Conservation (phyloP, 2,888 invertebrate species). For the Altica lythri region DNA sequence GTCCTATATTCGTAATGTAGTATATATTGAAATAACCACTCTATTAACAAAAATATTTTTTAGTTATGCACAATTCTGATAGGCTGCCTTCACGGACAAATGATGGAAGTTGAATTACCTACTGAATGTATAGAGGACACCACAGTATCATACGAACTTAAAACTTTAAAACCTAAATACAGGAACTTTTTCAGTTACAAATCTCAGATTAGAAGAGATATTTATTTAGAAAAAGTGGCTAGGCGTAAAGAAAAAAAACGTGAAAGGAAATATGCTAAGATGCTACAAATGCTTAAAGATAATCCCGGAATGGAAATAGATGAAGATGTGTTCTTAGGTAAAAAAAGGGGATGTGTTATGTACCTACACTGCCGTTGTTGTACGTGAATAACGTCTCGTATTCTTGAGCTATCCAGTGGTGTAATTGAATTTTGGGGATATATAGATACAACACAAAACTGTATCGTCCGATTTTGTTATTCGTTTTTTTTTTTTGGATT, state of each 20-base stretch:
- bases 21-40: no score
- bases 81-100: conserved; percentile 63
- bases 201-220: conserved; percentile 63
- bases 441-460: no score
- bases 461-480: no score
- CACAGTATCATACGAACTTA: conserved; percentile 57
- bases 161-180: conserved; percentile 46
- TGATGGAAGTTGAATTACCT: conserved; percentile 61
- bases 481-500: no score
- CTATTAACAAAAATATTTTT: no score
- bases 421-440: no score
- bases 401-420: no score
- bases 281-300: conserved; percentile 64
- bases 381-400: not conserved
- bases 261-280: conserved; percentile 59
- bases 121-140: conserved; percentile 56
- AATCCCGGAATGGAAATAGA: conserved; percentile 67
- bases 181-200: conserved; percentile 65
- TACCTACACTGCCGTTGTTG: not conserved
- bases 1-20: no score
- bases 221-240: conserved; percentile 64
- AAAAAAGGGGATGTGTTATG: conserved; percentile 24
- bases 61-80: conserved; percentile 55
- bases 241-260: conserved; percentile 60
- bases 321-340: conserved; percentile 66